Evolutionary conservation across 1,140 invertebrate genomes (phyloP).

Genomic region (Andricus grossulariae): DNA sequence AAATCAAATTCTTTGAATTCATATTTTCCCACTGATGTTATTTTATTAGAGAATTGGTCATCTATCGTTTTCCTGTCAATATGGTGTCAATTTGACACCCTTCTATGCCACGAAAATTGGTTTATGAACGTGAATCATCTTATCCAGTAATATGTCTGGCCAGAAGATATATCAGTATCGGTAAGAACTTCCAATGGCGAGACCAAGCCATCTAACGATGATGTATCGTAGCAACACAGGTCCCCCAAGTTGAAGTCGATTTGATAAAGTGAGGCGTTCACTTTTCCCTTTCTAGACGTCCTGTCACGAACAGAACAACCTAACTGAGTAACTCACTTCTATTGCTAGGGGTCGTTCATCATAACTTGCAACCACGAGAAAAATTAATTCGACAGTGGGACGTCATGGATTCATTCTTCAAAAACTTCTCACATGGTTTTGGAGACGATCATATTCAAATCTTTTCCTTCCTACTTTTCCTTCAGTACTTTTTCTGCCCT

Average conservation of each 20-base stretch:
- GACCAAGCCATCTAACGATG: slow-evolving; percentile 61
- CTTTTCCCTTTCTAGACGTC: slow-evolving; percentile 42
- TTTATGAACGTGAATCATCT: slow-evolving; percentile 1
- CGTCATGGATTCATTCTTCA: not conserved
- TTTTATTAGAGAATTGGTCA: too few relatives aligned
- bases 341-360: slow-evolving; percentile 7
- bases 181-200: slow-evolving; percentile 54
- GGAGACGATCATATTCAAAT: too few relatives aligned
- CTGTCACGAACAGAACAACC: slow-evolving; percentile 12
- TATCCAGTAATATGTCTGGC: slow-evolving; percentile 1
- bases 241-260: slow-evolving; percentile 55
- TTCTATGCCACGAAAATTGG: not conserved
- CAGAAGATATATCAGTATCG: slow-evolving; percentile 57
- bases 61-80: too few relatives aligned
- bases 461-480: too few relatives aligned
- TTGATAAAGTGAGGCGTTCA: slow-evolving; percentile 53
- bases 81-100: not conserved
- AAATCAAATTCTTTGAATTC: too few relatives aligned
- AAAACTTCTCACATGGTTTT: too few relatives aligned
- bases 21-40: too few relatives aligned
- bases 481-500: too few relatives aligned
- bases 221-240: slow-evolving; percentile 54
- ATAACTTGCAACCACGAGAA: not conserved
- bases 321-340: not conserved
- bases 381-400: not conserved